These are phyloP conservation scores for Hypselothyrea guttata DNA, from an alignment of 2,888 invertebrate species.

Conservation along the genomic window DNA sequence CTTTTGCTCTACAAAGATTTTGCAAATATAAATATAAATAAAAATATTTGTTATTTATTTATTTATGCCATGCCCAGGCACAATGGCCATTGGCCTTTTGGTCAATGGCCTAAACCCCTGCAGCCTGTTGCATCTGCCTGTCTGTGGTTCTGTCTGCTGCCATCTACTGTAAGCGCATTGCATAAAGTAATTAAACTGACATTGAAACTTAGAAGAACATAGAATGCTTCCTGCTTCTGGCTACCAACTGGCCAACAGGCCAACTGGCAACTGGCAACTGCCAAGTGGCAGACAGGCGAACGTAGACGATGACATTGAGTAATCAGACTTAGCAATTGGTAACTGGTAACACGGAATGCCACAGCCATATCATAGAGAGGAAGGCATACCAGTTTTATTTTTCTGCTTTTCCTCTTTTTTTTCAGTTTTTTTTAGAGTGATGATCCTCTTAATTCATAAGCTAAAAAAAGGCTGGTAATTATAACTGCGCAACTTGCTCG, in stretches of 20 bases:
- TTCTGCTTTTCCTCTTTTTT: too few species aligned
- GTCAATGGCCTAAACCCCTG: constrained; percentile 59
- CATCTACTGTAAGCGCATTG: constrained; percentile 48
- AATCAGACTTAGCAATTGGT: constrained; percentile 73
- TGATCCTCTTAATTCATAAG: constrained; percentile 77
- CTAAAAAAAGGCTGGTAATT: constrained; percentile 71
- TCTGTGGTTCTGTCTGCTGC: constrained; percentile 30
- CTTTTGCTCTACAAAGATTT: too few species aligned
- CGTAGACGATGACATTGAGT: constrained; percentile 74
- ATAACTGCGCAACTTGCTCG: constrained; percentile 67
- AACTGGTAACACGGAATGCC: constrained; percentile 68
- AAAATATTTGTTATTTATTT: too few species aligned
- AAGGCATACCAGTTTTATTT: background rate
- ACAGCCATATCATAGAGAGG: constrained; percentile 56
- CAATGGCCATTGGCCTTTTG: constrained; percentile 60
- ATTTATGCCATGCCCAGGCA: too few species aligned
- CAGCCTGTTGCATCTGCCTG: constrained; percentile 13
- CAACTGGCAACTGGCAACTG: constrained; percentile 27
- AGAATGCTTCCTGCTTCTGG: constrained; percentile 76
- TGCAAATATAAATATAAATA: background rate
- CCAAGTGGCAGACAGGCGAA: constrained; percentile 51
- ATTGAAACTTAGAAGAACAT: constrained; percentile 77
- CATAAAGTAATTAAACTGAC: constrained; percentile 77
- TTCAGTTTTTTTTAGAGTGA: constrained; percentile 56
- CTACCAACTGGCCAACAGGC: constrained; percentile 34